Base-by-base conservation (phyloP, 2,113 vertebrate species). In the Limnothrissa miodon region DNA sequence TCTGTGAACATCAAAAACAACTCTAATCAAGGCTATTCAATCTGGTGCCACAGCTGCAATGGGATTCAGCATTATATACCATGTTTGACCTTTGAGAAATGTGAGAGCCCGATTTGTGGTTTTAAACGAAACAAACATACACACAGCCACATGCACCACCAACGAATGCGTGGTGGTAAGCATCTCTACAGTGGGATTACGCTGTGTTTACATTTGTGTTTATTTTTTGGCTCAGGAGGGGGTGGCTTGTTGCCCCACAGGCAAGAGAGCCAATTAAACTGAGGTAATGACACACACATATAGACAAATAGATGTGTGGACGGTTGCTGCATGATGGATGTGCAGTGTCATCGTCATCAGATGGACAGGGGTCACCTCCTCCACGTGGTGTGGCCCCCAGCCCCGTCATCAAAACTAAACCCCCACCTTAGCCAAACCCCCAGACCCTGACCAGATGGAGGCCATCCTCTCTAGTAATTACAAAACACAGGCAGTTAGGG, bases 281-380 rank as follows among this genome's bases (percentile, higher is more conserved):
- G 39, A 86, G 85, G 70, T 86, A 87, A 90, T 59, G 84, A 87
- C 83, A 88, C 51, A 82, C 79, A 90, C 10, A 36, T 11, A 74
- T 88, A 90, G 85, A 23, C 70, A 79, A 45, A 51, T 84, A 82
- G 82, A 62, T 23, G 80, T 85, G 81, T 51, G 86, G 89, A 91
- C 84, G 90, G 80, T 59, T 83, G 59, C 53, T 80, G 81, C 36
- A 36, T 92, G 91, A 93, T 92, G 87, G 88, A 93, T 90, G 88
- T 89, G 83, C 46, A 45, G 29, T 53, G 51, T 88, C 85, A 88
- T 51, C 21, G 48, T 88, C 85, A 88, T 51, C n/a, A 56, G 36
- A 15, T 53, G 81, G 79, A 78, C n/a, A 62, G 79, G 23, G 62
- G 44, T 62, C 70, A 83, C 48, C 53, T 81, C 81, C 86, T 81